phyloP scores from a whole-genome alignment of 2,797 vertebrate species.

The Gouania willdenowi region DNA sequence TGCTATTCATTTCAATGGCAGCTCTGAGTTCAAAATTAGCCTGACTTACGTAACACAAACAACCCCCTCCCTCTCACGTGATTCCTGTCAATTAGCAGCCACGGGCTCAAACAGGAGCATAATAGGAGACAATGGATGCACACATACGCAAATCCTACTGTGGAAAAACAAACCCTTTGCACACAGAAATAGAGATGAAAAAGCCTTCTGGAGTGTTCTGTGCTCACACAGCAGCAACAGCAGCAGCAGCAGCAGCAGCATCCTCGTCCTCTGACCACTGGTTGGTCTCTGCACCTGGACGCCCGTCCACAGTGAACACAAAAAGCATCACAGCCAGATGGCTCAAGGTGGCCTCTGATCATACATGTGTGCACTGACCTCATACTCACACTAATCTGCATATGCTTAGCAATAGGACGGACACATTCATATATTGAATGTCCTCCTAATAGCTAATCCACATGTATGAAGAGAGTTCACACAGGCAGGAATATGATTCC shows the following conservation, averaged over 20 bases:
- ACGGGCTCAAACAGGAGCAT: constrained; percentile 4
- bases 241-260: too few species aligned
- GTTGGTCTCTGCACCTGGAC: neutral
- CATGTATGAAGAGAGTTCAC: neutral
- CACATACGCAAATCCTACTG: neutral
- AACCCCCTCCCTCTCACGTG: constrained; percentile 18
- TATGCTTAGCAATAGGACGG: neutral
- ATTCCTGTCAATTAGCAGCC: constrained; percentile 36
- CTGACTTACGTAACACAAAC: constrained; percentile 43
- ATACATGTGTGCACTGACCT: neutral
- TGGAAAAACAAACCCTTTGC: neutral
- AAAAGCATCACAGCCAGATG: constrained; percentile 19
- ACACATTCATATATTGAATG: neutral
- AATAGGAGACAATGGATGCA: constrained; percentile 9
- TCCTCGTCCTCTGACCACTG: neutral
- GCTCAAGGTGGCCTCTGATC: constrained; percentile 28
- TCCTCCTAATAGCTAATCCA: constrained; percentile 3
- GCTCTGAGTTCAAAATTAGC: constrained; percentile 50
- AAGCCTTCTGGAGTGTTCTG: neutral
- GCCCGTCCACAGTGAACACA: constrained; percentile 6
- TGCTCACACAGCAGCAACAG: neutral
- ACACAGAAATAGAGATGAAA: neutral
- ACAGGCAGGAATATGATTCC: constrained; percentile 9
- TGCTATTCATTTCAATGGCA: constrained; percentile 47
- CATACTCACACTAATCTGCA: neutral